Conservation (phyloP, 2,113 vertebrate genomes). For the Saccopteryx bilineata region DNA sequence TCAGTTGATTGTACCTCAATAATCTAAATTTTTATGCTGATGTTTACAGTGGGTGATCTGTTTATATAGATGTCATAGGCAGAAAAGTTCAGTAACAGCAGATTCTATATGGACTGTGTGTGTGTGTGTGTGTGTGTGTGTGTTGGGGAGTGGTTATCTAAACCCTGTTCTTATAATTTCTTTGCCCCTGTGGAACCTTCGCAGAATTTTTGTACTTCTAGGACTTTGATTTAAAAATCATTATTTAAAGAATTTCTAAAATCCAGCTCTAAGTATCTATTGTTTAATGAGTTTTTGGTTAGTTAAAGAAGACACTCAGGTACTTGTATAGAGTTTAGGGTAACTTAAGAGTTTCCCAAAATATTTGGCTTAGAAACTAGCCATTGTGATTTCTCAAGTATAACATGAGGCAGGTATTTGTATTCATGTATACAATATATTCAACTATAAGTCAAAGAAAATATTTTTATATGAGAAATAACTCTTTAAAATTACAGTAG, state of each 20-base stretch:
- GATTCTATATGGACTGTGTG: not conserved
- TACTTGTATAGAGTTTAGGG: not conserved
- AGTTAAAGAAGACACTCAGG: not conserved
- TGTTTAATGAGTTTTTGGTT: conserved; percentile 40
- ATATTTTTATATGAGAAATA: conserved; percentile 1
- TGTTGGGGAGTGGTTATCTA: not conserved
- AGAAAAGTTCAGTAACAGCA: not conserved
- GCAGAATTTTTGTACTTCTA: conserved; percentile 39
- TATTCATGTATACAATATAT: not conserved
- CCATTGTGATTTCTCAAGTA: not conserved
- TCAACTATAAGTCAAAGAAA: conserved; percentile 50
- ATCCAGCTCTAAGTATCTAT: not conserved
- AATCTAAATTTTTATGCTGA: not conserved
- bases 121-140: not conserved
- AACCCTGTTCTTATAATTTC: not conserved
- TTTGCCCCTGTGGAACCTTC: not conserved
- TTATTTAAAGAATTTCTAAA: conserved; percentile 57
- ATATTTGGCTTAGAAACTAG: conserved; percentile 42
- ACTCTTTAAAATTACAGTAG: conserved; percentile 7
- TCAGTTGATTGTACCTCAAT: not conserved
- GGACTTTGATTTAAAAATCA: conserved; percentile 31
- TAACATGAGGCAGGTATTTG: not conserved
- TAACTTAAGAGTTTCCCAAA: not conserved
- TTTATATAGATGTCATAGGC: not conserved
- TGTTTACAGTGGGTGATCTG: not conserved